A percentile compares a stretch with the other conserved stretches of the same genome.
These are phyloP conservation scores for Phaonia tiefii DNA, from an alignment of 2,888 invertebrate species.

Conservation along the genomic window DNA sequence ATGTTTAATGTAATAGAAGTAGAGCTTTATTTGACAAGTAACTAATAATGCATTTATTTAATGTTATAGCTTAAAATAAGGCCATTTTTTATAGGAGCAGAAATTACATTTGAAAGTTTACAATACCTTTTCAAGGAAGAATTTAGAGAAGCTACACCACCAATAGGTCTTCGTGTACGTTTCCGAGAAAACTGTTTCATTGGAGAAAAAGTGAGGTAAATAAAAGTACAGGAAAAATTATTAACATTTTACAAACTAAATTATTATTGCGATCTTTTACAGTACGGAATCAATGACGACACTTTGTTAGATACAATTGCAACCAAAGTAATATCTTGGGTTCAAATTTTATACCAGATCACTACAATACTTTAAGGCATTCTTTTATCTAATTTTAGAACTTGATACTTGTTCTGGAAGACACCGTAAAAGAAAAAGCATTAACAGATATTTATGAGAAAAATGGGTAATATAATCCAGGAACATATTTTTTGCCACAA, in stretches of 20 bases:
- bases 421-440: conserved; percentile 17
- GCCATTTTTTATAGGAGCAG: conserved; percentile 22
- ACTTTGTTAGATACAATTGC: conserved; percentile 28
- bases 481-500: neutral
- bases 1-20: conserved; percentile 26
- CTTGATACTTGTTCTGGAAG: conserved; percentile 14
- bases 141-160: too few relatives aligned
- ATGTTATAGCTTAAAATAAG: too few relatives aligned
- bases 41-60: too few relatives aligned
- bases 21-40: neutral
- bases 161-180: neutral
- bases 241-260: conserved; percentile 5
- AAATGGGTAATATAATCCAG: conserved; percentile 15
- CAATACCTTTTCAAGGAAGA: too few relatives aligned
- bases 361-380: neutral
- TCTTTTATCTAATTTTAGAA: conserved; percentile 16
- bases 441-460: conserved; percentile 5
- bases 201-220: too few relatives aligned
- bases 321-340: conserved; percentile 41
- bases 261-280: neutral
- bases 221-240: too few relatives aligned
- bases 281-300: conserved; percentile 27
- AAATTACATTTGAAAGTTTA: too few relatives aligned
- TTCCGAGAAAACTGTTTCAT: neutral
- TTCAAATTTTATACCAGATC: conserved; percentile 19